phyloP scores from a whole-genome alignment of 2,888 invertebrate genomes.

The Trimorus sp. region DNA sequence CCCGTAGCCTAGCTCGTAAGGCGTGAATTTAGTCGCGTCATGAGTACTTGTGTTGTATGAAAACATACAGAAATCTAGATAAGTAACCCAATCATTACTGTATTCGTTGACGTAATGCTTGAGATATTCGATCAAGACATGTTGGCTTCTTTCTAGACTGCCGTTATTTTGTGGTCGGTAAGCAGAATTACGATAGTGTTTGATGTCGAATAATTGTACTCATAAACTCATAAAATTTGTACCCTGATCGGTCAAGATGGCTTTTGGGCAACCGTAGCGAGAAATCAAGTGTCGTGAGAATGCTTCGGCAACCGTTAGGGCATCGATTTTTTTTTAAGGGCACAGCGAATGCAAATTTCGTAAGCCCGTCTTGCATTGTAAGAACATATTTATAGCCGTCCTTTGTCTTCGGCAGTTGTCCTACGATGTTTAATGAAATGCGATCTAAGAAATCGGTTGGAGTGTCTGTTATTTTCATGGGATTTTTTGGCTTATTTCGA shows the following conservation, averaged over 20 bases:
- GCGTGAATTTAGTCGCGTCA: conserved; percentile 28
- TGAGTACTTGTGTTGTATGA: conserved; percentile 26
- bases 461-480: conserved; percentile 26
- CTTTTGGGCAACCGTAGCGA: not conserved
- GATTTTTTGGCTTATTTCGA: not conserved
- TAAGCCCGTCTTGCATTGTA: conserved; percentile 7
- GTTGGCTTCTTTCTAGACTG: conserved; percentile 33
- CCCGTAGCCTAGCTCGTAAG: conserved; percentile 39
- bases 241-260: conserved; percentile 10
- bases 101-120: conserved; percentile 21
- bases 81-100: not conserved
- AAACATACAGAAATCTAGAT: conserved; percentile 1
- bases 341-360: conserved; percentile 5
- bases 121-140: conserved; percentile 18
- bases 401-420: not conserved
- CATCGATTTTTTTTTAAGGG: not conserved
- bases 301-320: not conserved
- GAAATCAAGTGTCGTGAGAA: not conserved
- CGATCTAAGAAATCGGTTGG: not conserved
- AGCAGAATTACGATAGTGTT: not conserved
- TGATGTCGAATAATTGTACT: not conserved
- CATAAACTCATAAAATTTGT: not conserved
- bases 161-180: conserved; percentile 22
- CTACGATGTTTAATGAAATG: conserved; percentile 7
- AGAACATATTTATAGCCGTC: not conserved